Base-by-base conservation (phyloP, 1,140 invertebrate species). In the Bombus difficillimus region DNA sequence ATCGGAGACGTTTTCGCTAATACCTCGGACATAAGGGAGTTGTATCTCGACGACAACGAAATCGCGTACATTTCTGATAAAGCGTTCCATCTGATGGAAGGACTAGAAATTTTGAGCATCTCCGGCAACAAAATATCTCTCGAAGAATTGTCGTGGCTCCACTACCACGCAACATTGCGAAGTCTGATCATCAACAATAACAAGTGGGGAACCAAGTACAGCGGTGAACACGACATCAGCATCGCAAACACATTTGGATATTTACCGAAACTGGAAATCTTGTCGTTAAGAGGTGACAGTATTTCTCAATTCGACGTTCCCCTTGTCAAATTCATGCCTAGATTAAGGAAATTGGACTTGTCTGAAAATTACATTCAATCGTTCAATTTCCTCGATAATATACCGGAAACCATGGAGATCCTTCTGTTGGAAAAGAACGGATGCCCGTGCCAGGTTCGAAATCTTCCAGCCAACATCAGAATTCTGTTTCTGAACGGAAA, bases 161-260 rank as follows among this genome's bases (percentile, higher is more conserved):
- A 85, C 2, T 76, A 86, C 15, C 90, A 91, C 69, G 9, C 73
- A 0, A 89, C 47, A 15, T 43, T 94, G 25, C 81, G n/a, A 13
- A 92, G 86, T 6, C 32, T 95, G 0, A 85, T 94, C 18, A 68
- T 94, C 1, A 91, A 95, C 43, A 90, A 93, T 18, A 95, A 94
- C 64, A 85, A 85, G 8, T 28, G 41, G 85, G 68, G 32, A 83
- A 32, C 0, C 1, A 73, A 5, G 13, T 5, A 47, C 43, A 15
- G 0, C 4, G 15, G 0, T 5, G 4, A 47, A 15, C 0, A 81
- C 0, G 83, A 88, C 43, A 85, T 84, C 28, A 39, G 3, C 34
- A 83, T n/a, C 80, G 43, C 22, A 59, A 32, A 25, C 57, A 93
- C 41, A 25, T 79, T 37, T 47, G 76, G n/a, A 22, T 74, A 1